These are phyloP conservation scores for Macaca fascicularis DNA, from an alignment of 2,113 vertebrate species.

Conservation along the genomic window T2T-MFA8v1.1 NC_088389.1:109379001-109379500, in stretches of 20 bases:
- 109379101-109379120: background rate
- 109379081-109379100: background rate
- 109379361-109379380: background rate
- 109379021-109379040: too few species aligned
- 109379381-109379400: background rate
- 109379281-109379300: background rate
- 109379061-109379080: background rate
- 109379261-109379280: background rate
- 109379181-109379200: background rate
- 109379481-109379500: background rate
- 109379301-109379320: background rate
- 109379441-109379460: background rate
- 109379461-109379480: background rate
- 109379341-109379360: background rate
- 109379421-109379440: background rate
- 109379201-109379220: background rate
- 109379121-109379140: background rate
- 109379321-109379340: background rate
- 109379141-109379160: background rate
- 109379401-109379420: background rate
- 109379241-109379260: background rate
- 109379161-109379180: background rate
- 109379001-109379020: too few species aligned
- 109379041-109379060: too few species aligned
- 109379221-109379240: background rate